These are phyloP conservation scores for Blastomussa wellsi DNA, from an alignment of 92 coral and sea anemone genomes.

Conservation along the genomic window DNA sequence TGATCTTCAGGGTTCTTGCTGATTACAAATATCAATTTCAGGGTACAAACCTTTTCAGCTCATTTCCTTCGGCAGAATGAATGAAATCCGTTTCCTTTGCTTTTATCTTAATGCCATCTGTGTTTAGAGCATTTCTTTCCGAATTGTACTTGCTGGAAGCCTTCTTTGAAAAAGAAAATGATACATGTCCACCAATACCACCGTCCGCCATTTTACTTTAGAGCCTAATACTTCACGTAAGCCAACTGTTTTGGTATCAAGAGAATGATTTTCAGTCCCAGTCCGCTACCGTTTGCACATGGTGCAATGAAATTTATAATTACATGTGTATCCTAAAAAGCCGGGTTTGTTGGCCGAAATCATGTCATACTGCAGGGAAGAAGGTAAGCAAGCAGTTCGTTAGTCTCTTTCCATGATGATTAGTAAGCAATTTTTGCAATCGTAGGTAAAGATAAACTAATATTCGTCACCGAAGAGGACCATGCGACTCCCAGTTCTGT, in stretches of 20 bases:
- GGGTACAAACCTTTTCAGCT: slow-evolving; percentile 71
- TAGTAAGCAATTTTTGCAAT: slow-evolving; percentile 12
- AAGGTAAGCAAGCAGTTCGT: slow-evolving; percentile 60
- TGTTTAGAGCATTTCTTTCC: slow-evolving; percentile 10
- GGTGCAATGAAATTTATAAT: slow-evolving; percentile 10
- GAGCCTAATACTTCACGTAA: neutral
- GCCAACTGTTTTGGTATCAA: neutral
- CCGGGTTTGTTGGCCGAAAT: slow-evolving; percentile 17
- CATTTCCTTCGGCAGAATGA: slow-evolving; percentile 91
- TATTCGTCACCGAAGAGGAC: slow-evolving; percentile 93
- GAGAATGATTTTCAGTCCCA: neutral
- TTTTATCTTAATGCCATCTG: slow-evolving; percentile 7
- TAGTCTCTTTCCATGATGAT: neutral
- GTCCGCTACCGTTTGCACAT: slow-evolving; percentile 39
- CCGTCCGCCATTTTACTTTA: slow-evolving; percentile 64
- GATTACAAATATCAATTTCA: too few species aligned
- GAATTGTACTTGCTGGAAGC: slow-evolving; percentile 29
- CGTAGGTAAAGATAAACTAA: slow-evolving; percentile 92
- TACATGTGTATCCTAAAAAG: neutral
- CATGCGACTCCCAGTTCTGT: slow-evolving; percentile 77
- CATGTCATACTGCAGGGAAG: slow-evolving; percentile 95
- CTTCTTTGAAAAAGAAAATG: slow-evolving; percentile 64
- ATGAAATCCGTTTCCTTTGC: slow-evolving; percentile 75
- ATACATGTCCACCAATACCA: slow-evolving; percentile 37
- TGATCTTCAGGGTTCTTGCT: too few species aligned